Percentiles rank a stretch among this genome's conserved stretches.
phyloP scores from a whole-genome alignment of 2,888 invertebrate genomes.

The Nipponacmea schrenckii region DNA sequence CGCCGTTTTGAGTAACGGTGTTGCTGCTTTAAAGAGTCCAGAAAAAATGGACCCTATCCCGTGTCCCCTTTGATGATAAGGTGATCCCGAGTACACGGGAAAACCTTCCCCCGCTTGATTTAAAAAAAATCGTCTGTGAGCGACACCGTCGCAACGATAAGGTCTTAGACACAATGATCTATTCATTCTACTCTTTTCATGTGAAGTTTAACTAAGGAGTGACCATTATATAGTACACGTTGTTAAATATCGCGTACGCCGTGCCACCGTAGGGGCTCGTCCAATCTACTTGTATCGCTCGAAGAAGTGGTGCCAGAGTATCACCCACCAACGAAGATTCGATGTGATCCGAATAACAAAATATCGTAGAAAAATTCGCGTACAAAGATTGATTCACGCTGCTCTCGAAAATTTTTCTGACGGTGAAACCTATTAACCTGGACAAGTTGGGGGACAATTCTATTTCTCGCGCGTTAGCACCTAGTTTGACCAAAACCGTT shows the following conservation, averaged over 20 bases:
- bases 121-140: background rate
- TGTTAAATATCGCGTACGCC: background rate
- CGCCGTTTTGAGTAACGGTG: background rate
- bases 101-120: background rate
- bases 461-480: background rate
- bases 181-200: background rate
- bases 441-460: background rate
- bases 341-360: background rate
- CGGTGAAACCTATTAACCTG: background rate
- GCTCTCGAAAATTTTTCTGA: background rate
- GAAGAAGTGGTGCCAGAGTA: background rate
- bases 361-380: background rate
- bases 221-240: background rate
- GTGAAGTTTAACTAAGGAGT: background rate
- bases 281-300: background rate
- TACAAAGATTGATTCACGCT: background rate
- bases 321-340: background rate
- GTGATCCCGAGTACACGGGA: background rate
- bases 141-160: background rate
- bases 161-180: background rate
- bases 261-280: background rate
- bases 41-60: background rate
- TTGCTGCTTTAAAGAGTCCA: background rate
- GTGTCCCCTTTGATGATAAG: background rate
- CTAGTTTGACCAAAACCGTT: background rate